Percentiles rank a stretch among this genome's conserved stretches.
Conservation (phyloP, 2,113 vertebrate species). For the Clupea harengus region DNA sequence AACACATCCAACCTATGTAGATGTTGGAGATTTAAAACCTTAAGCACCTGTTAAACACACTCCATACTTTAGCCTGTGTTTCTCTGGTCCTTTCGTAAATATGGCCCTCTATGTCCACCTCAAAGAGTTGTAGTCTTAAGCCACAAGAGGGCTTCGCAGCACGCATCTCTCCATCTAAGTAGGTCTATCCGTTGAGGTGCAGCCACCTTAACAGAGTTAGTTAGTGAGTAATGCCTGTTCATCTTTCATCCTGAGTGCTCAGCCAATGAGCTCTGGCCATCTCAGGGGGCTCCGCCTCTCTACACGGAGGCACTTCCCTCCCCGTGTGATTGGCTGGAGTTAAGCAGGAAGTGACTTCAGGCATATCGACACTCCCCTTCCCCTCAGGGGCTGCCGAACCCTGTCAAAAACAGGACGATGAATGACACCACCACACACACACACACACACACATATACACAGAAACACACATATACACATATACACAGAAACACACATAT, state of each 20-base stretch:
- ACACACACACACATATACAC: not conserved
- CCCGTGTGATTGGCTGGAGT: not conserved
- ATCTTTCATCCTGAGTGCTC: not conserved
- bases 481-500: no score
- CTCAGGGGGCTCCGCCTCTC: not conserved
- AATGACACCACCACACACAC: not conserved
- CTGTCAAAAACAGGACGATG: slow-evolving; percentile 22
- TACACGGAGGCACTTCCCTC: not conserved
- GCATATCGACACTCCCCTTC: not conserved
- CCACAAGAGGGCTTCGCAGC: not conserved
- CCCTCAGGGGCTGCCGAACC: slow-evolving; percentile 1
- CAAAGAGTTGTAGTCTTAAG: not conserved
- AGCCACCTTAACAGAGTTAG: not conserved
- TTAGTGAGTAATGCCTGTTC: not conserved
- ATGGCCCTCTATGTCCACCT: not conserved
- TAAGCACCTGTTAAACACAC: no score
- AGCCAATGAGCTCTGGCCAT: not conserved
- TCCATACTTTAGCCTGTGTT: no score
- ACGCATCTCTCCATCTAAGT: not conserved
- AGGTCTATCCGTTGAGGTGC: not conserved
- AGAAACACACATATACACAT: not conserved
- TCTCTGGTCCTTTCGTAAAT: no score
- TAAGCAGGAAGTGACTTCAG: not conserved
- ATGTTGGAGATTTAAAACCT: not conserved
- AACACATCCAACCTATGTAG: not conserved